Percentiles rank a stretch among this genome's conserved stretches.
Conservation (phyloP, 2,113 vertebrate genomes). For the Trachemys scripta region DNA sequence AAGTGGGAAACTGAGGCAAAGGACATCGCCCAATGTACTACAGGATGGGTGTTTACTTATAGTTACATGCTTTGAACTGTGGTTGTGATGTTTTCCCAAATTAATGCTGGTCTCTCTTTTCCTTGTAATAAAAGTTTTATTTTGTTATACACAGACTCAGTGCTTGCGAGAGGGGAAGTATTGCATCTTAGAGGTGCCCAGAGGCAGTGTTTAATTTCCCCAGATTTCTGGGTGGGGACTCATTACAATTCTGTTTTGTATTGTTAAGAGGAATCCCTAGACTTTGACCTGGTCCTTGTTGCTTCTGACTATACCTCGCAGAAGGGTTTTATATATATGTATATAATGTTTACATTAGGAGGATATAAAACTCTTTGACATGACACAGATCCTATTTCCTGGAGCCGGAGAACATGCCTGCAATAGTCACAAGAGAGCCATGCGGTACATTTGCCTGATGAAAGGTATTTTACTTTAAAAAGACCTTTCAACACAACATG, state of each 20-base stretch:
- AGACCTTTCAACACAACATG: rapidly evolving
- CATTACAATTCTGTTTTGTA: background rate
- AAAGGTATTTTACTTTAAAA: background rate
- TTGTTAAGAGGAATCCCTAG: background rate
- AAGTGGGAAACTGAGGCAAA: background rate
- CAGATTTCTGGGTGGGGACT: background rate
- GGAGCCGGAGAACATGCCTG: background rate
- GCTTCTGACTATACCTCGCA: background rate
- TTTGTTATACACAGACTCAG: too few species aligned
- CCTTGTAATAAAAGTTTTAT: background rate
- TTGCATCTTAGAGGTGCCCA: background rate
- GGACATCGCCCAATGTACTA: background rate
- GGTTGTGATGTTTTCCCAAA: background rate
- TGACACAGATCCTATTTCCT: background rate
- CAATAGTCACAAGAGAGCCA: background rate
- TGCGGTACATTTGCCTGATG: background rate
- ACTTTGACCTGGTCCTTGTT: background rate
- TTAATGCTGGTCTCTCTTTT: background rate
- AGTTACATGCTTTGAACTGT: background rate
- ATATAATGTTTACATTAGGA: background rate
- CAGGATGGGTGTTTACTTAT: background rate
- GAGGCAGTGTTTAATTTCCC: background rate
- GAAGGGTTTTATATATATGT: background rate
- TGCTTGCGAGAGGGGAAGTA: background rate
- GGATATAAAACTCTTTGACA: background rate